Evolutionary conservation across 2,797 vertebrate species (phyloP).

Genomic region (Gymnoscopelus microlampas): DNA sequence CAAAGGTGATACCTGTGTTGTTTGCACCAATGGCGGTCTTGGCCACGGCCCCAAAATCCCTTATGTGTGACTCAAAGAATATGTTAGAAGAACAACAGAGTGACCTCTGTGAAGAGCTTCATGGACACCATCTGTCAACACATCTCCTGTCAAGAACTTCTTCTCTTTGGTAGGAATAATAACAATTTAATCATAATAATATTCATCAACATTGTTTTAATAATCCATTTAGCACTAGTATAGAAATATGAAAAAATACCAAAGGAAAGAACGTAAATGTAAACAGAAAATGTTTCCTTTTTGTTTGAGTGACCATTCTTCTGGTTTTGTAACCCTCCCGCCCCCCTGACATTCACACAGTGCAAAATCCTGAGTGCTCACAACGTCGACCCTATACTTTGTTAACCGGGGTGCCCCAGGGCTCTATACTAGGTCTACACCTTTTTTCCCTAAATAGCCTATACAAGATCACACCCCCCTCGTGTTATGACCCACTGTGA

Average conservation of each 20-base stretch:
- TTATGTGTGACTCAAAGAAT: slow-evolving; percentile 56
- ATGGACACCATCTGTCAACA: slow-evolving; percentile 28
- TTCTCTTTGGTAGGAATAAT: slow-evolving; percentile 70
- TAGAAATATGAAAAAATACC: slow-evolving; percentile 81
- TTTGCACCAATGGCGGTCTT: too few species aligned
- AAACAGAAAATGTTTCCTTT: slow-evolving; percentile 58
- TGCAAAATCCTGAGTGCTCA: too few species aligned
- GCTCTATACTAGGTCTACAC: neutral
- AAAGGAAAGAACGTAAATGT: slow-evolving; percentile 72
- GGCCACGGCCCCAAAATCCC: too few species aligned
- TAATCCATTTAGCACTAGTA: slow-evolving; percentile 80
- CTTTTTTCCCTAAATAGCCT: neutral
- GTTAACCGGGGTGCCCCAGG: neutral
- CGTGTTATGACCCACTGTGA: too few species aligned
- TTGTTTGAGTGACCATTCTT: slow-evolving; percentile 36
- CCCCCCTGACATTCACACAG: slow-evolving; percentile 20
- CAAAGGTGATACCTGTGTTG: neutral
- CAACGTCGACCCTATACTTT: too few species aligned
- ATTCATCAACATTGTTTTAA: slow-evolving; percentile 73
- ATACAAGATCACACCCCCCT: too few species aligned
- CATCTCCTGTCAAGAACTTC: slow-evolving; percentile 50
- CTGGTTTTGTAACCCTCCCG: slow-evolving; percentile 69
- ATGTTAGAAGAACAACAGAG: slow-evolving; percentile 67
- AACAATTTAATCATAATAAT: slow-evolving; percentile 75
- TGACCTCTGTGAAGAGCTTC: slow-evolving; percentile 57